Evolutionary conservation across 53 echinoderm and acorn worm species (phyloP), one percentile per base, ranked within the genome.

Genomic region (Apostichopus leukothele): DNA sequence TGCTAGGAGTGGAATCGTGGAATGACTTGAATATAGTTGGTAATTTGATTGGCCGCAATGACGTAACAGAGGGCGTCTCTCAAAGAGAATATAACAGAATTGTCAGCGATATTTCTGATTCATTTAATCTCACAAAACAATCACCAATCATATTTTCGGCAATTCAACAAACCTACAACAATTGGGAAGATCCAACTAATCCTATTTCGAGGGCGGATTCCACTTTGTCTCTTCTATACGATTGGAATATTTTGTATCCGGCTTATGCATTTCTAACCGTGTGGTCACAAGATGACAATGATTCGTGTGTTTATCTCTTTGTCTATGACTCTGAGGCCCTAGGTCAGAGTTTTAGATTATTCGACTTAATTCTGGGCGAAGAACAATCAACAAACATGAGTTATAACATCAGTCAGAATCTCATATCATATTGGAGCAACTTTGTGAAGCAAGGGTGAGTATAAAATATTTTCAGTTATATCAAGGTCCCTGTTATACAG

Each of bases 171-270:
- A 61, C 11, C 21, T 84, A 84, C 66, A 60, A 20, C 60, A 59
- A 84, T 5, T 84, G 84, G 84, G 60, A 55, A 60, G 84, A 84
- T 20, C 84, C 84, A 21, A 13, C 6, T 8, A 84, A 27, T 60
- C 26, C 52, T 8, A 21, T 5, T 7, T 19, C 60, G 14, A 60
- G 84, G 39, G 84, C 84, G 23, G 60, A 19, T 61, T 84, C 84
- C 61, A 19, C 60, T 16, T 57, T 60, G 39, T 7, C 19, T 9
- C 84, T 84, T 22, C 3, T 84, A 23, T 57, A 60, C 55, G 84
- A 84, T 20, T 66, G 84, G 84, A 18, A 21, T 8, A 59, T 60
- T 5, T 57, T 84, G 13, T 57, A 63, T 59, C 84, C 84, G 0
- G 66, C 39, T 10, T 84, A 55, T 21, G 66, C 25, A 10, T 84